Evolutionary conservation across 2,113 vertebrate species (phyloP), one percentile per base, ranked within the genome.

Genomic region (Tychaedon coryphoeus): DNA sequence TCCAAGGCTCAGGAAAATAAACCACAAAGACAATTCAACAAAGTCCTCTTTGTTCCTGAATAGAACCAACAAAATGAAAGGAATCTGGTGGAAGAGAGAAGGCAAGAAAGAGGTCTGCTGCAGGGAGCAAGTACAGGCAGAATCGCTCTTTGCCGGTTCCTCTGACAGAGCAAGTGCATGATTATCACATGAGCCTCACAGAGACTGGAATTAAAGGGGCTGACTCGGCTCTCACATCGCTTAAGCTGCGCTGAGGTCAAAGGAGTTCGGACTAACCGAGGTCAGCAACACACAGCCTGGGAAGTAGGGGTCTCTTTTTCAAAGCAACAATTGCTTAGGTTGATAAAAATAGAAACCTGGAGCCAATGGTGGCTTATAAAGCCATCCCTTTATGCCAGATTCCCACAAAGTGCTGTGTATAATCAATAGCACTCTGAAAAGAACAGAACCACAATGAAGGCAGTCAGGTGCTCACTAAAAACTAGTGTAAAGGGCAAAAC

Each of bases 141-240:
- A 91, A 78, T 91, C 4, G 1, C 48, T 71, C 75, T 93, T 88
- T 86, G 86, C 90, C 1, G 78, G 69, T 65, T 95, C 72, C 86
- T 94, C 93, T 96, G 86, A 95, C 88, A 92, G 95, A 94, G 90
- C 92, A 94, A 96, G 94, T 93, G 93, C 86, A 43, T 93, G 93
- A 96, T 93, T 96, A 94, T 95, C 95, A 97, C 95, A 95, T 95
- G 96, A 94, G 93, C 86, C 72, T 88, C 94, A 84, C 95, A 93
- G 94, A 95, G 94, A 76, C 85, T 38, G 81, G 95, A 96, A 96
- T 97, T 95, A 96, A 96, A 96, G 93, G 90, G 93, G 92, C 67
- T 93, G 92, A 94, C 92, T 97, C 72, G 76, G 86, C 93, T 96
- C 90, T 83, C 94, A 80, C 90, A 92, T 95, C 67, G 7, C 92